These are phyloP conservation scores for Danionella dracula DNA, from an alignment of 2,797 vertebrate genomes.

Conservation along the genomic window DNA sequence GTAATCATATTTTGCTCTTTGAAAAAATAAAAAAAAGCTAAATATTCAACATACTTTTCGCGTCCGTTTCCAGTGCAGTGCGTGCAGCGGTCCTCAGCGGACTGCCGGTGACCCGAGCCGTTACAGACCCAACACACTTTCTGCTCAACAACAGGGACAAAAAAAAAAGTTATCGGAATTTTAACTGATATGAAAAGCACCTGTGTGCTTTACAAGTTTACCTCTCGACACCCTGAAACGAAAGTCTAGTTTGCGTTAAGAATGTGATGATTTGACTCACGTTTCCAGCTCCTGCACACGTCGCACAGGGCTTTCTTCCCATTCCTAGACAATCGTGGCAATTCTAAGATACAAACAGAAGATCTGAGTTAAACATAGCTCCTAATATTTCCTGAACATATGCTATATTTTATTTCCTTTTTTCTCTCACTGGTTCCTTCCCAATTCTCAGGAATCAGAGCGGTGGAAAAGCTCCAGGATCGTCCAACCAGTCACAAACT, in stretches of 20 bases:
- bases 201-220: no score
- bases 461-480: no score
- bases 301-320: slow-evolving; percentile 61
- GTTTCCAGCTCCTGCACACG: slow-evolving; percentile 66
- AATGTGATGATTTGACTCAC: slow-evolving; percentile 63
- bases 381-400: neutral
- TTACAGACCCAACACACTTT: slow-evolving; percentile 74
- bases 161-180: neutral
- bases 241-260: no score
- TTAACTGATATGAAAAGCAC: no score
- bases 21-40: no score
- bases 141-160: slow-evolving; percentile 43
- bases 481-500: no score
- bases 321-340: slow-evolving; percentile 67
- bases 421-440: no score
- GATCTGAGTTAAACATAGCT: neutral
- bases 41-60: slow-evolving; percentile 64
- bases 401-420: no score
- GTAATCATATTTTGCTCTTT: no score
- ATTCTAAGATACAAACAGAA: slow-evolving; percentile 45
- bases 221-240: no score
- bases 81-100: slow-evolving; percentile 56
- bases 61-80: slow-evolving; percentile 66
- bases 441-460: no score
- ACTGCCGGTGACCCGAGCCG: slow-evolving; percentile 57